phyloP scores from a whole-genome alignment of 2,888 invertebrate species.

The Diaperis boleti region DNA sequence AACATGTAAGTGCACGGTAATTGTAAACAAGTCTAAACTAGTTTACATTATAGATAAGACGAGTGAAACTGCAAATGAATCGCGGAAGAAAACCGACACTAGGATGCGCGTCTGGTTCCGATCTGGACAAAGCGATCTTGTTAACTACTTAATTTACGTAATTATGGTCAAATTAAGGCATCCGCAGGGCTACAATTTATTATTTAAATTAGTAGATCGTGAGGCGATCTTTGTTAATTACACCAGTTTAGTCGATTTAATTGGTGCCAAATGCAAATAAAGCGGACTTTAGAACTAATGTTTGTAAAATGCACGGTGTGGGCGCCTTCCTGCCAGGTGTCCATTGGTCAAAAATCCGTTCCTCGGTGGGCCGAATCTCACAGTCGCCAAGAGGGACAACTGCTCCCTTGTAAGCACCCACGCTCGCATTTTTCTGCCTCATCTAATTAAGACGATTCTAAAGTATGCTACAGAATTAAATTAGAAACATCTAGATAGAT shows the following conservation, averaged over 20 bases:
- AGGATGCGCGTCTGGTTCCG: neutral
- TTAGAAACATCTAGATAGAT: no score
- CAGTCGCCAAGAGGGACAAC: slow-evolving; percentile 9
- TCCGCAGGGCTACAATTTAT: neutral
- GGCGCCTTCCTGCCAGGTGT: neutral
- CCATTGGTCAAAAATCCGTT: slow-evolving; percentile 5
- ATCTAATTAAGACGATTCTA: no score
- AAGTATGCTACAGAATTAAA: no score
- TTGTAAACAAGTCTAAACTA: slow-evolving; percentile 30
- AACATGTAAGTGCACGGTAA: slow-evolving; percentile 21
- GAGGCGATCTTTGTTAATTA: slow-evolving; percentile 3
- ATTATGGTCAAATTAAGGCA: neutral
- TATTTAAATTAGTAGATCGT: slow-evolving; percentile 5
- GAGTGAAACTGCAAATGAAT: slow-evolving; percentile 23
- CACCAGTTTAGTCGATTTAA: neutral
- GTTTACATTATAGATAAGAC: slow-evolving; percentile 16
- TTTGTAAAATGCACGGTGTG: slow-evolving; percentile 8
- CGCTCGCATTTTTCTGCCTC: no score
- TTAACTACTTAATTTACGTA: neutral
- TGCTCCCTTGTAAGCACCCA: slow-evolving; percentile 7
- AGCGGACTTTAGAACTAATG: neutral
- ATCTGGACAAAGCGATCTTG: neutral
- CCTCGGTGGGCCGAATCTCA: slow-evolving; percentile 12
- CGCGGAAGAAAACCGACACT: slow-evolving; percentile 4
- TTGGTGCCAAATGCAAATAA: slow-evolving; percentile 12